Evolutionary conservation across 2,797 vertebrate species (phyloP).

Genomic region (Pelobates cultripes): DNA sequence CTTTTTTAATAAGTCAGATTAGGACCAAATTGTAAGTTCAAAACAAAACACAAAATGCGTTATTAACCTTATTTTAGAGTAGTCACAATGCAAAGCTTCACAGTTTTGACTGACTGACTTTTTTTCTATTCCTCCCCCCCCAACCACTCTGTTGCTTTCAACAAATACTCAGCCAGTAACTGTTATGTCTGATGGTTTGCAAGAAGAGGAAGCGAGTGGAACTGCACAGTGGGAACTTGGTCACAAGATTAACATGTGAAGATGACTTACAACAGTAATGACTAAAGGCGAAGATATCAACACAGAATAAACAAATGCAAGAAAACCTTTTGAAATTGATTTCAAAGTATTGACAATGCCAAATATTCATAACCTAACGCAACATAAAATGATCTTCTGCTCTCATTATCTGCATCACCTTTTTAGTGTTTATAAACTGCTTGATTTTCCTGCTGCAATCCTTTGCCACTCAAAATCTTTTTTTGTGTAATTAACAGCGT

Average conservation of each 20-base stretch:
- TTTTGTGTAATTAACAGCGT: no score
- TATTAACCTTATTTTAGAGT: neutral
- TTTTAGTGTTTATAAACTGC: no score
- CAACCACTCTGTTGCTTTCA: neutral
- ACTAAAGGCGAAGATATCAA: conserved; percentile 10
- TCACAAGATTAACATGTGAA: conserved; percentile 29
- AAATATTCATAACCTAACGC: no score
- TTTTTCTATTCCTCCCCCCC: neutral
- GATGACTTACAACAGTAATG: conserved; percentile 29
- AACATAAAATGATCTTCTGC: no score
- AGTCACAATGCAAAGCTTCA: neutral
- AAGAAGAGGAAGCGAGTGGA: conserved; percentile 31
- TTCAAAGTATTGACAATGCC: no score
- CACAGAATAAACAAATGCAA: neutral
- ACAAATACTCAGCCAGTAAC: neutral
- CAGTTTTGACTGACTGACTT: conserved; percentile 8
- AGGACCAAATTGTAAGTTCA: conserved; percentile 34
- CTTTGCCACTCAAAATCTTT: no score
- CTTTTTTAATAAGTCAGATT: neutral
- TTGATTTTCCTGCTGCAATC: no score
- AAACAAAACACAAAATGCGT: no score
- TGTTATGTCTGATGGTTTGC: conserved; percentile 11
- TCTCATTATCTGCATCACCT: no score
- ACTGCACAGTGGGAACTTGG: neutral
- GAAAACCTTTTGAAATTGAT: neutral